phyloP scores from a whole-genome alignment of 2,888 invertebrate genomes.

The Volucella bombylans region DNA sequence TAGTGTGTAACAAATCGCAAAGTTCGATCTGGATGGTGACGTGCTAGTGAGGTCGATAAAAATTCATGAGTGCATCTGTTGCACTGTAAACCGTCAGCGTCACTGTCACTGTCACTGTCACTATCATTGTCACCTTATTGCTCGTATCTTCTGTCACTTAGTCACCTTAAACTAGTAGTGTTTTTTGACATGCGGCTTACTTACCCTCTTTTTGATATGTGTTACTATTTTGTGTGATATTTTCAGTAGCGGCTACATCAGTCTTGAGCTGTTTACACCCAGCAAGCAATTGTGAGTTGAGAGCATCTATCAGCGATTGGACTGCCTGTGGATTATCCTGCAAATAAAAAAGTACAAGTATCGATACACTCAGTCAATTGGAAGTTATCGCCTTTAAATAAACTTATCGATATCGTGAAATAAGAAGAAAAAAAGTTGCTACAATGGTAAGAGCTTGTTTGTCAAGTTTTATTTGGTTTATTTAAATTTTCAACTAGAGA shows the following conservation, averaged over 20 bases:
- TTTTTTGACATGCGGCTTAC: conserved; percentile 41
- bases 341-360: conserved; percentile 15
- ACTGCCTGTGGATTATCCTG: conserved; percentile 62
- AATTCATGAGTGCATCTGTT: conserved; percentile 43
- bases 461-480: conserved; percentile 23
- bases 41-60: conserved; percentile 29
- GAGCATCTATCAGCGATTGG: conserved; percentile 42
- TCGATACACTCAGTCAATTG: conserved; percentile 6
- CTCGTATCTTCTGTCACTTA: conserved; percentile 17
- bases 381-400: conserved; percentile 23
- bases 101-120: conserved; percentile 19
- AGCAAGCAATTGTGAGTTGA: conserved; percentile 45
- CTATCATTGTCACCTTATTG: no score
- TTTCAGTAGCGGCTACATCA: conserved; percentile 64
- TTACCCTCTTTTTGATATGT: conserved; percentile 66
- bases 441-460: conserved; percentile 58
- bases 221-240: conserved; percentile 64
- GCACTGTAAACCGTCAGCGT: conserved; percentile 2
- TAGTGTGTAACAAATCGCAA: conserved; percentile 42
- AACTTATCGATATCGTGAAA: background rate
- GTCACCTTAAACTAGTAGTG: conserved; percentile 23
- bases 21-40: conserved; percentile 30
- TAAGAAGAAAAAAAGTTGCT: conserved; percentile 15
- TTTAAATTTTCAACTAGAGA: conserved; percentile 30
- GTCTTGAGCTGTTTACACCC: conserved; percentile 41